A percentile compares a stretch with the other conserved stretches of the same genome.
Evolutionary conservation across 2,888 invertebrate genomes (phyloP).

Genomic region (Orthonevra nobilis): DNA sequence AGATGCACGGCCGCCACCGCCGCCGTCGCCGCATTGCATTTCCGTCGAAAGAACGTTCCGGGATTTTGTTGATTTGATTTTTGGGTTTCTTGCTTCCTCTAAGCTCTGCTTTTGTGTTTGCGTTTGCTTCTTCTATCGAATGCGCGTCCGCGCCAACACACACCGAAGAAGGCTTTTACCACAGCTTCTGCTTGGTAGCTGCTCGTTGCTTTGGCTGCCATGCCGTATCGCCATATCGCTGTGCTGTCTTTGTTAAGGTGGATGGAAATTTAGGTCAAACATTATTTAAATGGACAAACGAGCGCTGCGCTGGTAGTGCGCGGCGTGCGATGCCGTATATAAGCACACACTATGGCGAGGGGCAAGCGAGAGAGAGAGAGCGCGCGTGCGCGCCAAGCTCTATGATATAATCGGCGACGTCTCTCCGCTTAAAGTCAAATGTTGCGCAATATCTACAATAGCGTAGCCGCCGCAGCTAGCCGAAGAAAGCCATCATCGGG

Average conservation of each 20-base stretch:
- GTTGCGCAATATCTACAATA: slow-evolving; percentile 69
- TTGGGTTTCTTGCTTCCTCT: slow-evolving; percentile 30
- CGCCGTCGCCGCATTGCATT: slow-evolving; percentile 49
- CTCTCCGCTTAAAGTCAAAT: slow-evolving; percentile 71
- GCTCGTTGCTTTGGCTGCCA: slow-evolving; percentile 17
- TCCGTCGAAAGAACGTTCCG: slow-evolving; percentile 61
- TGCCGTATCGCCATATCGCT: slow-evolving; percentile 20
- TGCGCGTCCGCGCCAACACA: too few relatives aligned
- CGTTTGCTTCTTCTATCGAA: too few relatives aligned
- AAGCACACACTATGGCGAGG: slow-evolving; percentile 18
- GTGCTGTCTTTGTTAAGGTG: slow-evolving; percentile 71
- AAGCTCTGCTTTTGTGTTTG: background rate
- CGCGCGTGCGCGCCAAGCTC: slow-evolving; percentile 46
- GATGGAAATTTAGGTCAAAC: slow-evolving; percentile 74
- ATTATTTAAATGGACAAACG: slow-evolving; percentile 74
- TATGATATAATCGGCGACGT: slow-evolving; percentile 70
- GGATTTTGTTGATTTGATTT: slow-evolving; percentile 37
- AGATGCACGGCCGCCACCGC: too few relatives aligned
- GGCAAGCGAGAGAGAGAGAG: slow-evolving; percentile 4
- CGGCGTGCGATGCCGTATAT: slow-evolving; percentile 64
- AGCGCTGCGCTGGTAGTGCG: slow-evolving; percentile 68
- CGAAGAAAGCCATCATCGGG: slow-evolving; percentile 43
- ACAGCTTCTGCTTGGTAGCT: slow-evolving; percentile 38
- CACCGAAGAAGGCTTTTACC: too few relatives aligned
- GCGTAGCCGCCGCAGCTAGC: slow-evolving; percentile 47